Conservation (phyloP, 2,113 vertebrate genomes). For the Regulus satrapa region DNA sequence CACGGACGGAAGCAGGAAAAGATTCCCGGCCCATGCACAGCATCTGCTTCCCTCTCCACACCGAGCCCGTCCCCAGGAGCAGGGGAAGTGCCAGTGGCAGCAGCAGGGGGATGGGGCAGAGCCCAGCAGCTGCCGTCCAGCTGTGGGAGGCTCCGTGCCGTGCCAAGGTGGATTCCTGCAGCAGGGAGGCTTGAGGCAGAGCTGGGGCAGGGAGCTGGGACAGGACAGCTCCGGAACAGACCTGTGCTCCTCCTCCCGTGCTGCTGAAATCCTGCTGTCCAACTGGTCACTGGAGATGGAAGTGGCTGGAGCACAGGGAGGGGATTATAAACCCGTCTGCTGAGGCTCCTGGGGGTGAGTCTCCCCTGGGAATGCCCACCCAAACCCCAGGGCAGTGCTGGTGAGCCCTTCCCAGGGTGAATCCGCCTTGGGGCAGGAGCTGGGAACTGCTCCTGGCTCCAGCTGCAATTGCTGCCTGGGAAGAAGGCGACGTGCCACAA, state of each 20-base stretch:
- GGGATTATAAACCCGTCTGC: not conserved
- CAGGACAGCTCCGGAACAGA: not conserved
- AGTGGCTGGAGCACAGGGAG: not conserved
- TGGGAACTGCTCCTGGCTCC: not conserved
- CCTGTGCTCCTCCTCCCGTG: not conserved
- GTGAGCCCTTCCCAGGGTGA: not conserved
- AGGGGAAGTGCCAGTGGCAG: not conserved
- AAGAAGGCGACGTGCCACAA: not conserved
- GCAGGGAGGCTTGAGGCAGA: not conserved
- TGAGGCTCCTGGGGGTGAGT: not conserved
- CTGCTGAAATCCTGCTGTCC: not conserved
- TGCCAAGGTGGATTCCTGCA: rapidly evolving
- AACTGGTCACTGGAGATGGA: not conserved
- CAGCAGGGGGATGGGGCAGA: not conserved
- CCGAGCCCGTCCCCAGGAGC: not conserved
- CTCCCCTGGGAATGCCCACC: not conserved
- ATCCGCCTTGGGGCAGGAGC: not conserved
- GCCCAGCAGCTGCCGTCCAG: not conserved
- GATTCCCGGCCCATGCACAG: not conserved
- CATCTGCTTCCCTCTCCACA: not conserved
- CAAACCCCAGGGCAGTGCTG: not conserved
- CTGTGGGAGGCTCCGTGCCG: not conserved
- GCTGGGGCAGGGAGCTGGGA: not conserved
- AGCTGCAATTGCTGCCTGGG: not conserved
- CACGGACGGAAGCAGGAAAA: rapidly evolving